Evolutionary conservation across 2,888 invertebrate genomes (phyloP), one percentile per base, ranked within the genome.

Genomic region (Melanargia galathea): DNA sequence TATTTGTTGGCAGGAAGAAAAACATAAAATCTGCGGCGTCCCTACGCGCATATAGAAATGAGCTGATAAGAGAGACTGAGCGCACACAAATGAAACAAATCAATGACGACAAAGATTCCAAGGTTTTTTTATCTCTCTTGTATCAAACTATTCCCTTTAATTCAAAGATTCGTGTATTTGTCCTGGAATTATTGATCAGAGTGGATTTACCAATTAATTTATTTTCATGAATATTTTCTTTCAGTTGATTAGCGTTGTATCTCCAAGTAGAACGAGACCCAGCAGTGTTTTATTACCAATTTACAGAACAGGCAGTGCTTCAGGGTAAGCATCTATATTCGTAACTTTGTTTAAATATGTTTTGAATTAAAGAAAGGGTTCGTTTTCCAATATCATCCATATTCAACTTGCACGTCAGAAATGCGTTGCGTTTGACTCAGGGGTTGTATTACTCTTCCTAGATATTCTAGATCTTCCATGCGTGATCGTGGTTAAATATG

Each of bases 221-320:
- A 43, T 7, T 8, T 24, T 7, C 5, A 43, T 2, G 20, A 40
- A 11, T 33, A 13, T 57, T 20, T 56, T 20, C 8, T 70, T 64
- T 22, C 81, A 92, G 91, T 70, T 92, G 43, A 87, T 92, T 65
- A 91, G 91, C 68, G 92, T 91, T 0, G 90, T 92, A 5, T 90
- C 91, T 51, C 90, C 92, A 4, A 89, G 88, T 65, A 83, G 87
- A 62, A 91, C 91, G 0, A 76, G 90, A 63, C 90, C 91, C 0
- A 88, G 91, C 70, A 91, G 90, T 59, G 88, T 85, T 1, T 67
- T 91, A 2, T 66, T 91, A 38, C 90, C 88, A 0, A 78, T 87
- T 30, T 90, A 92, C 65, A 83, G 92, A 75, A 85, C 90, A 1
- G 86, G 84, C 16, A 92, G 92, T 73, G 86, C 87, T 10, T 86